Evolutionary conservation across 1,140 invertebrate genomes (phyloP).

Genomic region (Neodiprion virginianus): DNA sequence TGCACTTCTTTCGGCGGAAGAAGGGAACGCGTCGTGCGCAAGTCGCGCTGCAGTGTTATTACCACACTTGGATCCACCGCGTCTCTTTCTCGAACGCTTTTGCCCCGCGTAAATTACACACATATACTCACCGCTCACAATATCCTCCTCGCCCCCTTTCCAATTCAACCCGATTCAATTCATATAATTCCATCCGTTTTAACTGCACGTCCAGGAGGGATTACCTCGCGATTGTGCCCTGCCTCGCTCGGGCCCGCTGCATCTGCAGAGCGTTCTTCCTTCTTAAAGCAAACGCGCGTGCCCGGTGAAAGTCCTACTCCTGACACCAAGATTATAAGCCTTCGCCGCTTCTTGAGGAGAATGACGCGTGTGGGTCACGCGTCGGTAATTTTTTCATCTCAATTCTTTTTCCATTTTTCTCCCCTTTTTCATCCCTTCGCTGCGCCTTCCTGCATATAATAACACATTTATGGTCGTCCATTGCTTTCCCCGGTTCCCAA

Average conservation of each 20-base stretch:
- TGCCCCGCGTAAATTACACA: neutral
- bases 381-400: neutral
- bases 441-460: no score
- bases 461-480: no score
- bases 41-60: neutral
- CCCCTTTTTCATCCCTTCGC: no score
- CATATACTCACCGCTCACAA: neutral
- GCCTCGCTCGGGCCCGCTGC: neutral
- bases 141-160: constrained; percentile 17
- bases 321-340: constrained; percentile 45
- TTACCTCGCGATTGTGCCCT: constrained; percentile 44
- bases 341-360: constrained; percentile 26
- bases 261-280: neutral
- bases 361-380: constrained; percentile 14
- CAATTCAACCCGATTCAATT: constrained; percentile 59
- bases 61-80: neutral
- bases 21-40: no score
- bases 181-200: constrained; percentile 55
- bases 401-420: no score
- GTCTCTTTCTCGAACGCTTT: constrained; percentile 32
- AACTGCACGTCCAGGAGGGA: constrained; percentile 55
- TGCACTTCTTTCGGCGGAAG: no score
- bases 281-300: neutral
- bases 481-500: no score
- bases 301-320: constrained; percentile 32